Evolutionary conservation across 2,113 vertebrate species (phyloP).

Genomic region (Mus spicilegus): DNA sequence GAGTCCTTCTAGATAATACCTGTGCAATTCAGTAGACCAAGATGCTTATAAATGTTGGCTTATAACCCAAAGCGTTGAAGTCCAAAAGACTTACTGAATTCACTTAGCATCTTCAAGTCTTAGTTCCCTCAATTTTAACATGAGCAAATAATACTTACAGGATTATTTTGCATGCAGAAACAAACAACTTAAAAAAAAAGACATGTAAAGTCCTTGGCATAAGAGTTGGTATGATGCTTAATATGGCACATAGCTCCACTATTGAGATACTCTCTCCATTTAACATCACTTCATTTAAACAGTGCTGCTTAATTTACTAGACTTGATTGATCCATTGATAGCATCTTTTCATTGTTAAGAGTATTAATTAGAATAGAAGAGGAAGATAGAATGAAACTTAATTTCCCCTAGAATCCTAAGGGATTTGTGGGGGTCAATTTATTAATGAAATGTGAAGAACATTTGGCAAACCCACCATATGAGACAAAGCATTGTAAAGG

Average conservation of each 20-base stretch:
- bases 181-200: background rate
- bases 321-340: constrained; percentile 77
- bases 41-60: background rate
- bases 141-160: background rate
- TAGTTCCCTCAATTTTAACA: background rate
- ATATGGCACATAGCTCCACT: background rate
- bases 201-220: background rate
- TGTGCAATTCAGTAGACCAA: background rate
- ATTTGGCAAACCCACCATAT: constrained; percentile 77
- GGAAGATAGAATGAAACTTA: constrained; percentile 76
- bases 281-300: constrained; percentile 72
- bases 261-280: constrained; percentile 67
- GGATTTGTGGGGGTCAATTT: constrained; percentile 80
- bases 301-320: constrained; percentile 67
- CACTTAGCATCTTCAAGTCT: background rate
- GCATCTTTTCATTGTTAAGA: constrained; percentile 78
- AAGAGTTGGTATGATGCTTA: background rate
- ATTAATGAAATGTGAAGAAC: constrained; percentile 83
- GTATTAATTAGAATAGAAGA: constrained; percentile 79
- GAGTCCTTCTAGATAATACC: constrained; percentile 1
- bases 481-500: constrained; percentile 69
- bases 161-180: constrained; percentile 17
- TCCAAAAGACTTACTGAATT: background rate
- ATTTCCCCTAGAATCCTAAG: constrained; percentile 75
- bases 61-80: background rate